Evolutionary conservation across 37 sponge, comb jelly and placozoan genomes (phyloP).

Genomic region (Oopsacas minuta): DNA sequence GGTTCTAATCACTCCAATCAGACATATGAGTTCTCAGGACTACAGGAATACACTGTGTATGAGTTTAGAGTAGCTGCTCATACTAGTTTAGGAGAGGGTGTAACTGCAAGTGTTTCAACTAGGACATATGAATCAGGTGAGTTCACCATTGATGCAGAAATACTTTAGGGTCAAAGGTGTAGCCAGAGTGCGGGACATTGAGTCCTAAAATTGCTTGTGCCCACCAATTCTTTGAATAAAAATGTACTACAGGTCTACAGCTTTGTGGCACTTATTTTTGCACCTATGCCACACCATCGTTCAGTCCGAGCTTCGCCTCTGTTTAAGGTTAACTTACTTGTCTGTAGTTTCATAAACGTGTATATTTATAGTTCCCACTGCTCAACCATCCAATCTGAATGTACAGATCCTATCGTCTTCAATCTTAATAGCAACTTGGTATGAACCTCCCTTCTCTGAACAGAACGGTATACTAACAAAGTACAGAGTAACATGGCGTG

Average conservation of each 20-base stretch:
- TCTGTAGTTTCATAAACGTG: background rate
- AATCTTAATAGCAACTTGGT: background rate
- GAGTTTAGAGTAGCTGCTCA: background rate
- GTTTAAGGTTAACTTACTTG: too few species aligned
- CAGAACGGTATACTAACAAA: background rate
- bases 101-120: background rate
- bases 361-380: background rate
- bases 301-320: too few species aligned
- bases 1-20: background rate
- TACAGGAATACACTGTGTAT: constrained; percentile 14
- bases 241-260: too few species aligned
- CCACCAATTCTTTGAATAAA: too few species aligned
- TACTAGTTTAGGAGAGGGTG: background rate
- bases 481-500: background rate
- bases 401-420: background rate
- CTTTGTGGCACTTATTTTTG: background rate
- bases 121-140: background rate
- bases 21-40: background rate
- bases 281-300: background rate
- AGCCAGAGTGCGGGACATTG: background rate
- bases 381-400: background rate
- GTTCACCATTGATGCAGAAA: background rate
- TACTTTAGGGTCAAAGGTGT: background rate
- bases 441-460: background rate
- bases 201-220: too few species aligned